phyloP scores from a whole-genome alignment of 1,140 invertebrate genomes.

The Drosophila ironensis region DNA sequence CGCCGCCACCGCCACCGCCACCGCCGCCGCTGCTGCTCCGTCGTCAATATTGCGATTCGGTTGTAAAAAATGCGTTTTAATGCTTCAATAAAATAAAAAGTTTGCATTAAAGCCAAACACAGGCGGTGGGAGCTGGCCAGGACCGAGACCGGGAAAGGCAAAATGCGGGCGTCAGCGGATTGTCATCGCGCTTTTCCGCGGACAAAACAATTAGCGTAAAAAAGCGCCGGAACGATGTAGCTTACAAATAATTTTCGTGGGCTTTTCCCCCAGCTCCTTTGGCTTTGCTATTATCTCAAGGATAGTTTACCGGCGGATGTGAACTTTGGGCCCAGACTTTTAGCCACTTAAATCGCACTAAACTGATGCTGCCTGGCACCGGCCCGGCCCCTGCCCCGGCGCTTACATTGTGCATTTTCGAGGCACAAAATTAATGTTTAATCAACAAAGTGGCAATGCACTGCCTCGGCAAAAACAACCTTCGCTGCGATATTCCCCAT shows the following conservation, averaged over 20 bases:
- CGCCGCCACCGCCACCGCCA: too few relatives aligned
- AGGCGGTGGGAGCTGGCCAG: background rate
- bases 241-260: background rate
- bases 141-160: background rate
- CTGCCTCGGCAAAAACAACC: background rate
- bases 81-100: constrained; percentile 82
- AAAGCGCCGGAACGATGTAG: constrained; percentile 18
- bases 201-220: constrained; percentile 77
- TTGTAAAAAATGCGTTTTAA: constrained; percentile 81
- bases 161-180: background rate
- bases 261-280: background rate
- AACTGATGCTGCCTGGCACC: background rate
- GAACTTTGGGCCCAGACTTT: background rate
- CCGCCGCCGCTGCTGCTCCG: constrained; percentile 2
- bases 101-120: constrained; percentile 74
- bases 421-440: constrained; percentile 63
- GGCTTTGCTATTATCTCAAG: too few relatives aligned
- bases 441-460: constrained; percentile 54
- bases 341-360: background rate
- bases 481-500: background rate
- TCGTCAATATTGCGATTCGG: constrained; percentile 75
- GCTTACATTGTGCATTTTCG: constrained; percentile 36
- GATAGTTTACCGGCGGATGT: constrained; percentile 3
- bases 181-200: constrained; percentile 1
- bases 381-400: background rate